Evolutionary conservation across 2,797 vertebrate genomes (phyloP).

Genomic region (Acanthis flammea): DNA sequence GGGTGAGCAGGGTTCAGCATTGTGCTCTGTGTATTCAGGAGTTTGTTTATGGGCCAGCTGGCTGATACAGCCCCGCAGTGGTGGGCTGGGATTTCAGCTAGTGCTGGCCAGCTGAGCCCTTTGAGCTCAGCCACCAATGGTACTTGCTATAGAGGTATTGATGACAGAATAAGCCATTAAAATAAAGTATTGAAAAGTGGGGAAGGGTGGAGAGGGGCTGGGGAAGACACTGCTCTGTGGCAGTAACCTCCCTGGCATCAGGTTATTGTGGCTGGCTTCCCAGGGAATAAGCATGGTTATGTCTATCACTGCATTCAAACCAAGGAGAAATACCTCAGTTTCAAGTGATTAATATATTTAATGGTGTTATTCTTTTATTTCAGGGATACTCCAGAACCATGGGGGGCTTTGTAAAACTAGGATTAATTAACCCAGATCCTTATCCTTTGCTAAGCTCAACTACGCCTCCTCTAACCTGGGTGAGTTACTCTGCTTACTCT

Average conservation of each 20-base stretch:
- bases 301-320: neutral
- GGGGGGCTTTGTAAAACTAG: conserved; percentile 88
- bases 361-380: conserved; percentile 28
- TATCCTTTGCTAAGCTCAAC: conserved; percentile 74
- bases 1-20: neutral
- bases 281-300: neutral
- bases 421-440: conserved; percentile 86
- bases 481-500: conserved; percentile 62
- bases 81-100: neutral
- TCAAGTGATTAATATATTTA: neutral
- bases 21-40: neutral
- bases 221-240: neutral
- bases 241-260: neutral
- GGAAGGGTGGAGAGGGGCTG: neutral
- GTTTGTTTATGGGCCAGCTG: neutral
- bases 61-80: fast-evolving
- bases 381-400: conserved; percentile 89
- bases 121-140: neutral
- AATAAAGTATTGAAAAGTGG: neutral
- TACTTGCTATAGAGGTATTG: neutral
- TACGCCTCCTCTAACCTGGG: conserved; percentile 83
- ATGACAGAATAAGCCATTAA: neutral
- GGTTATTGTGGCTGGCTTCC: neutral
- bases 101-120: neutral
- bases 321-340: neutral